Base-by-base conservation (phyloP, 1,140 invertebrate species). In the Anastatus disparis region DNA sequence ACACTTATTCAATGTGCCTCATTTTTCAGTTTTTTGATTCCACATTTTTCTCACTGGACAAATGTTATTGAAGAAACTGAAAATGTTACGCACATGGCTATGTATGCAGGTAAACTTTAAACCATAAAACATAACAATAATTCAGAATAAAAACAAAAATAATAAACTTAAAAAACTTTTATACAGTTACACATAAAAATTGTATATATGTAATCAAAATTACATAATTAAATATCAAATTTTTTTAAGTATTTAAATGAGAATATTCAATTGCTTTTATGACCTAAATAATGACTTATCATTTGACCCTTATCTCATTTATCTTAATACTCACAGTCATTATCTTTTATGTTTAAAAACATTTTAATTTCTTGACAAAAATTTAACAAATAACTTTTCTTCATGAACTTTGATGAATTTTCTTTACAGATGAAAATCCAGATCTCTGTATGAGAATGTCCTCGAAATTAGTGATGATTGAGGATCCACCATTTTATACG, bases 21-120 rank as follows among this genome's bases (percentile, higher is more conserved):
- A 29, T 88, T 84, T 68, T 76, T 89, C 17, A 70, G 82, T n/a
- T 76, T 89, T n/a, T 83, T 90, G 22, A 87, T 91, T 70, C 90
- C 89, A 17, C 85, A 89, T 29, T 82, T 89, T 24, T 83, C 84
- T 17, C 84, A 86, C 68, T 40, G 15, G 31, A 1, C 15, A 0
- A 12, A 13, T 13, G 75, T 79, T 38, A 75, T 80, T 26, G 81
- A 83, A 20, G 79, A 81, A 65, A 13, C 50, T 1, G 27, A 46
- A 26, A 81, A 84, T 44, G 15, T 73, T 7, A 84, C 82, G 24
- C 85, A 77, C 63, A 79, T 81, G 75, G 67, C 83, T 67, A 67
- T 83, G 27, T 84, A 81, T 24, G 61, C 82, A 55, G 84, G 83
- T 85, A 71, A n/a, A n/a, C n/a, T n/a, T n/a, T n/a, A n/a, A n/a